phyloP scores from a whole-genome alignment of 2,113 vertebrate species.

The Meleagris gallopavo region DNA sequence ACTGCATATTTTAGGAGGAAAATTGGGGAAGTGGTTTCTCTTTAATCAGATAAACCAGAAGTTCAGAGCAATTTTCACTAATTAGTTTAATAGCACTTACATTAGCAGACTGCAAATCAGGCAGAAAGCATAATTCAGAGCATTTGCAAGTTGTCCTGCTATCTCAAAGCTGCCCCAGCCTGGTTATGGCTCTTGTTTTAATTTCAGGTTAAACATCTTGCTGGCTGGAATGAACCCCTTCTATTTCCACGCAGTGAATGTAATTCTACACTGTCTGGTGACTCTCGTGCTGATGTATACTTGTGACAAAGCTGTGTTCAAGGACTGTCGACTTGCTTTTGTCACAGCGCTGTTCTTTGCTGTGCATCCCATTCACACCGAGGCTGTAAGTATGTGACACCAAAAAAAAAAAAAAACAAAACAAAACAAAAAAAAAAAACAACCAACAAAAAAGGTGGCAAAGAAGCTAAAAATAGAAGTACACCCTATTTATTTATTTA shows the following conservation, averaged over 20 bases:
- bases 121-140: neutral
- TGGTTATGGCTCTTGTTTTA: neutral
- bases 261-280: constrained; percentile 88
- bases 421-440: no score
- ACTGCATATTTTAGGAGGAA: neutral
- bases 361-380: constrained; percentile 94
- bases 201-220: constrained; percentile 88
- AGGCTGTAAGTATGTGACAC: constrained; percentile 88
- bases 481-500: neutral
- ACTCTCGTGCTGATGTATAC: constrained; percentile 90
- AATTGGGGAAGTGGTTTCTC: neutral
- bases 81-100: neutral
- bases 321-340: constrained; percentile 83
- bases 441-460: neutral
- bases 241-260: constrained; percentile 91
- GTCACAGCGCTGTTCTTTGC: constrained; percentile 90
- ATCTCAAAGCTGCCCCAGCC: neutral
- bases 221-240: constrained; percentile 91
- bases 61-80: neutral
- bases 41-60: neutral
- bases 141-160: neutral
- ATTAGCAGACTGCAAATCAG: neutral
- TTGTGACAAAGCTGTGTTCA: constrained; percentile 87
- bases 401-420: no score
- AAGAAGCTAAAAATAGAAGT: neutral